phyloP scores from a whole-genome alignment of 2,888 invertebrate genomes.

The Metalampra italica region DNA sequence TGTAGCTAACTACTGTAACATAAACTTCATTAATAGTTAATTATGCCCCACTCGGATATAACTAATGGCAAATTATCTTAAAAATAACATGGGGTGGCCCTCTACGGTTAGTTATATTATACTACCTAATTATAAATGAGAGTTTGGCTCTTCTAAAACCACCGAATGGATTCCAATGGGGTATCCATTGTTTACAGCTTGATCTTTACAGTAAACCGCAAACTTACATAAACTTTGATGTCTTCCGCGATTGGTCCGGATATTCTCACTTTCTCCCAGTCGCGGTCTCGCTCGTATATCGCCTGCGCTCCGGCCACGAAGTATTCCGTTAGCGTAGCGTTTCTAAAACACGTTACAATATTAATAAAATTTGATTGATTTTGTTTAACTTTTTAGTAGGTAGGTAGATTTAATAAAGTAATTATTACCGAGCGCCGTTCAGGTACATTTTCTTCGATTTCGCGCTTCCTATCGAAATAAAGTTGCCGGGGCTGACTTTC shows the following conservation, averaged over 20 bases:
- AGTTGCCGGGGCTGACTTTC: constrained; percentile 86
- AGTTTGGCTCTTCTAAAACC: too few relatives aligned
- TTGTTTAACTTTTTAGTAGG: not conserved
- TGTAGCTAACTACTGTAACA: too few relatives aligned
- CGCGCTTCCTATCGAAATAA: constrained; percentile 86
- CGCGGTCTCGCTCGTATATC: constrained; percentile 86
- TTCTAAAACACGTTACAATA: constrained; percentile 50
- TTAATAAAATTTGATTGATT: too few relatives aligned
- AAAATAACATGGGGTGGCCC: too few relatives aligned
- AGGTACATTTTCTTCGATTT: constrained; percentile 85
- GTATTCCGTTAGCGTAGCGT: constrained; percentile 87
- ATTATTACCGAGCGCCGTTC: constrained; percentile 84
- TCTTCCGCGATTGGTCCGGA: constrained; percentile 90
- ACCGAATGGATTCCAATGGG: too few relatives aligned
- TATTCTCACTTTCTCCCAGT: constrained; percentile 89
- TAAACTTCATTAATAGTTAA: too few relatives aligned
- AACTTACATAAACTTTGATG: constrained; percentile 87
- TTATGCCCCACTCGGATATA: too few relatives aligned
- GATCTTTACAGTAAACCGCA: too few relatives aligned
- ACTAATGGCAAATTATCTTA: too few relatives aligned
- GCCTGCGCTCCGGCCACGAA: constrained; percentile 88
- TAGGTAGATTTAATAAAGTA: not conserved
- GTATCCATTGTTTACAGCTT: too few relatives aligned
- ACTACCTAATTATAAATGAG: too few relatives aligned
- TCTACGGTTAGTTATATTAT: too few relatives aligned